Evolutionary conservation across 2,888 invertebrate species (phyloP), one percentile per base, ranked within the genome.

Genomic region (Leucophenga maculata): DNA sequence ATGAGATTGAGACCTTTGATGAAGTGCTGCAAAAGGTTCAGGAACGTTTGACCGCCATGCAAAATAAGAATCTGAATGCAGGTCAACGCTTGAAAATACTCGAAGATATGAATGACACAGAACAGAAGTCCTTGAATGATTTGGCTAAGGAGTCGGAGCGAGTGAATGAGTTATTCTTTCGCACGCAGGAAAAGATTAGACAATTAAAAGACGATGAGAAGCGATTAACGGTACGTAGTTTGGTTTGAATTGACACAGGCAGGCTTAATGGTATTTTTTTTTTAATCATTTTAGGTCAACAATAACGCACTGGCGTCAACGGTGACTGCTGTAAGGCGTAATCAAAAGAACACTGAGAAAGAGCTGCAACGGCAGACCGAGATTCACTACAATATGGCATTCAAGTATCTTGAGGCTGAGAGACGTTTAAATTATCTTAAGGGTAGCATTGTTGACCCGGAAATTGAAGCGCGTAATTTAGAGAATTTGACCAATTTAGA

Each of bases 351-450:
- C 16, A 72, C 75, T 13, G 89, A 91, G 76, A 90, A 88, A 69
- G 89, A 89, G 48, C 78, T 92, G 14, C 89, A 89, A 77, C 89
- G 82, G 57, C 90, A 91, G 74, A 92, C 91, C 73, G 93, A 93
- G 86, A 87, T 90, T 0, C 87, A 91, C 8, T 93, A 93, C 76
- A 88, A 89, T 50, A 88, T 92, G 86, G 86, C 88, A 22, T 89
- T 88, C 68, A 88, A 87, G 81, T 89, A 88, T 22, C 85, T 90
- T 68, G 85, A 89, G 72, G 68, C 88, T 39, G 89, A 90, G 78
- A 86, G 87, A 18, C 86, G 88, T 52, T 78, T 90, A 3, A 82
- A 84, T 2, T 84, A 84, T 16, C 55, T 89, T 22, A 86, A 88
- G 69, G 89, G 89, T 22, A 84, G 79, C 6, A 77, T 85, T 22